Base-by-base conservation (phyloP, 2,888 invertebrate species). In the Tachystola acroxantha region DNA sequence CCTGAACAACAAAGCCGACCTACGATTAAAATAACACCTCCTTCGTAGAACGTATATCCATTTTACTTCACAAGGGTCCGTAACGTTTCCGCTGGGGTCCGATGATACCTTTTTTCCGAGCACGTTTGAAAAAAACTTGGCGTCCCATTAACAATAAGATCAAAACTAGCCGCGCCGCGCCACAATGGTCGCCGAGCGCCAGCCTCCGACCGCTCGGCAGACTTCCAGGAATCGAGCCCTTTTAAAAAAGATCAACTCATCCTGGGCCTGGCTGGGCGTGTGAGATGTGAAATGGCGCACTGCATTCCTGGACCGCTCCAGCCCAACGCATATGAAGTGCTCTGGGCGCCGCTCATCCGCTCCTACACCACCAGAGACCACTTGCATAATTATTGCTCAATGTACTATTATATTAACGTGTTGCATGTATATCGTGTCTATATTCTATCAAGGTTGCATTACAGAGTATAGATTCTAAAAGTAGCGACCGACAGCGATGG, bases 131-230 rank as follows among this genome's bases (percentile, higher is more conserved):
- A 86, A 20, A 86, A 86, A 82, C 78, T 72, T 82, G 77, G 82
- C 82, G 82, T 84, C 84, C 84, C 81, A 84, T 82, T 85, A 85
- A 86, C 77, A 85, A 86, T 85, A 82, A 84, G 80, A 85, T 85
- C 85, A 86, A 86, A 86, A 85, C 81, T 82, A 80, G 82, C 85
- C 84, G 80, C 85, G 72, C 65, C 85, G 72, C 65, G 65, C 67
- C 73, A 82, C 82, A 82, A 82, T 79, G 78, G 72, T 57, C 76
- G 69, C 59, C 66, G 79, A 81, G 82, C 82, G 84, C 84, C 81
- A 78, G 80, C 75, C 80, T 76, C 72, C 76, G 72, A 63, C 71
- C 78, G 75, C 64, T 71, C 64, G 63, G 67, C 67, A 66, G 52
- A 71, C 68, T 86, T 85, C 86, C 81, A 81, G 63, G 85, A 86